Evolutionary conservation across 2,888 invertebrate genomes (phyloP), one percentile per base, ranked within the genome.

Genomic region (Philaethria dido): DNA sequence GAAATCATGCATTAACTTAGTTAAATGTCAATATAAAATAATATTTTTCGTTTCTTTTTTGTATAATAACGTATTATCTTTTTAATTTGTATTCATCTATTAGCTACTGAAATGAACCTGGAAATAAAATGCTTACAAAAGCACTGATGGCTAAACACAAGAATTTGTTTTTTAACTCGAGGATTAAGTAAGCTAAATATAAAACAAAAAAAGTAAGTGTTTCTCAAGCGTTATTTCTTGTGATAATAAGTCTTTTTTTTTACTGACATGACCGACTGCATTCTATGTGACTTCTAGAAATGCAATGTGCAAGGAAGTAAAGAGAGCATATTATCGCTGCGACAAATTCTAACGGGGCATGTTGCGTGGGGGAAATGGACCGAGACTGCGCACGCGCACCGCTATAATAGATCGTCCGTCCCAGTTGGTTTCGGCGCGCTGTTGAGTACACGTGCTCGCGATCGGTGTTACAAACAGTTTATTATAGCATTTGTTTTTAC

Each of bases 361-460:
- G 85, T 80, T 83, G 91, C 90, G 92, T 91, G 92, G 92, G 92
- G 92, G 92, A 91, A 92, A 89, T 92, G 91, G 89, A 86, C 88
- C 87, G 89, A 82, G 86, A 84, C 85, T 87, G 89, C 83, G 89
- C 87, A 83, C 85, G 89, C 87, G 88, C 89, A 86, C 86, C 86
- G 88, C 87, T 87, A 86, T 88, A 84, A 88, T 89, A 89, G 88
- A 88, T 87, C 89, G 89, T 86, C 83, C 86, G 89, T 85, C 87
- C 90, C 92, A 92, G 92, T 92, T 87, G 85, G 86, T 86, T 89
- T 88, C 90, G 90, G 88, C 87, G 88, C 91, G 90, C 81, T 86
- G 91, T 85, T 85, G 82, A 78, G 91, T 80, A 83, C 88, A 90
- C 90, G 89, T 87, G 90, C 84, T 82, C 79, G 81, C 77, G 82